These are phyloP conservation scores for Procambarus clarkii DNA, from an alignment of 1,140 invertebrate genomes.

Conservation along the genomic window DNA sequence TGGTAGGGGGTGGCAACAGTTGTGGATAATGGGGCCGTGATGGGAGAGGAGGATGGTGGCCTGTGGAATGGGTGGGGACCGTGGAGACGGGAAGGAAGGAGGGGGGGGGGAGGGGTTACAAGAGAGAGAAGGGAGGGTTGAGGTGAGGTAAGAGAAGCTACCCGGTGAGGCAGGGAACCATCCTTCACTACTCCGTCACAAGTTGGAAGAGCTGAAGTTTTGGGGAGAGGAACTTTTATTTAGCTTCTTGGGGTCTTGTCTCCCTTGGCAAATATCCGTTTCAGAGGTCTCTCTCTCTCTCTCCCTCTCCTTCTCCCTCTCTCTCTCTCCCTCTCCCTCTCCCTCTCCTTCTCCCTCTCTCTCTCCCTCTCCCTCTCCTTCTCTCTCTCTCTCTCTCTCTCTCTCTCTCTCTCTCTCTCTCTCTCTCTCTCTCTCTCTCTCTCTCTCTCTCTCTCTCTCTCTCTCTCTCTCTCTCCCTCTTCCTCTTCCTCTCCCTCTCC, in stretches of 20 bases:
- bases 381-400: not conserved
- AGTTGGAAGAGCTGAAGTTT: not conserved
- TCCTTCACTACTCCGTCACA: not conserved
- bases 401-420: conserved; percentile 9
- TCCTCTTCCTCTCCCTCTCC: not conserved
- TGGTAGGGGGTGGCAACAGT: no score
- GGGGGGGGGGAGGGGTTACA: no score
- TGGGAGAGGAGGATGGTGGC: no score
- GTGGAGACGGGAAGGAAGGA: no score
- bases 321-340: conserved; percentile 2
- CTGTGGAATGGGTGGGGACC: not conserved
- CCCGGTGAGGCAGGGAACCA: not conserved
- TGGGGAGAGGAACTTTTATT: not conserved
- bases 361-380: not conserved
- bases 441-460: conserved; percentile 9
- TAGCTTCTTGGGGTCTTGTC: not conserved
- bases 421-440: conserved; percentile 9
- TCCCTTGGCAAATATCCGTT: no score
- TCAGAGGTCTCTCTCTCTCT: no score
- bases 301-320: not conserved
- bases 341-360: not conserved
- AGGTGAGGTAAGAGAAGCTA: not conserved
- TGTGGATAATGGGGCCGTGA: no score
- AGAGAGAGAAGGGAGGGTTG: not conserved
- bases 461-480: conserved; percentile 6